Percentiles rank a stretch among this genome's conserved stretches.
Evolutionary conservation across 2,113 vertebrate species (phyloP).

Genomic region (Malurus melanocephalus): DNA sequence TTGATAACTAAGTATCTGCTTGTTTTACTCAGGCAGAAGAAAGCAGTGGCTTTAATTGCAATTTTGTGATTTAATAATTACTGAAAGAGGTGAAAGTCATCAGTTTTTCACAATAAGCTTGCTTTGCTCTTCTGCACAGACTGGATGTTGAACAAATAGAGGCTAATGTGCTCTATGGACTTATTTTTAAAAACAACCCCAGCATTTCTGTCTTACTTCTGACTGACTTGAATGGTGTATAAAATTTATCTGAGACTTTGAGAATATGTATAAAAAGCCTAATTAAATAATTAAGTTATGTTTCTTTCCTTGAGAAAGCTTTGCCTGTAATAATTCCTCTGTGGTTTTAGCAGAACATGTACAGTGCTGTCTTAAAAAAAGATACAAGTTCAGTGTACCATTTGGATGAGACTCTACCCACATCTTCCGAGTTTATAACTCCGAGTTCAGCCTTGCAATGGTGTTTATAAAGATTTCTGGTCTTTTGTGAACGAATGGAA

Average conservation of each 20-base stretch:
- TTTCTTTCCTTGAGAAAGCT: neutral
- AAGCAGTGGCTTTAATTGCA: neutral
- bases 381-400: neutral
- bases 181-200: rapidly evolving
- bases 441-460: neutral
- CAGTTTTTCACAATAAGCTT: neutral
- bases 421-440: neutral
- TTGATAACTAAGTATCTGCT: neutral
- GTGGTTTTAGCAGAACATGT: neutral
- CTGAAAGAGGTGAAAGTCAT: neutral
- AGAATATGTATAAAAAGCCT: neutral
- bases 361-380: neutral
- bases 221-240: neutral
- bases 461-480: neutral
- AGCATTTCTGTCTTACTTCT: neutral
- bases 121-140: neutral
- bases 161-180: neutral
- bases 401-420: neutral
- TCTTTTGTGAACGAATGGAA: neutral
- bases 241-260: neutral
- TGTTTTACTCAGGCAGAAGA: neutral
- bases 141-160: neutral
- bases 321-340: neutral
- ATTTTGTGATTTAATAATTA: neutral
- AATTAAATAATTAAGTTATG: neutral